phyloP scores from a whole-genome alignment of 2,113 vertebrate species.

The Nothobranchius kuhntae region DNA sequence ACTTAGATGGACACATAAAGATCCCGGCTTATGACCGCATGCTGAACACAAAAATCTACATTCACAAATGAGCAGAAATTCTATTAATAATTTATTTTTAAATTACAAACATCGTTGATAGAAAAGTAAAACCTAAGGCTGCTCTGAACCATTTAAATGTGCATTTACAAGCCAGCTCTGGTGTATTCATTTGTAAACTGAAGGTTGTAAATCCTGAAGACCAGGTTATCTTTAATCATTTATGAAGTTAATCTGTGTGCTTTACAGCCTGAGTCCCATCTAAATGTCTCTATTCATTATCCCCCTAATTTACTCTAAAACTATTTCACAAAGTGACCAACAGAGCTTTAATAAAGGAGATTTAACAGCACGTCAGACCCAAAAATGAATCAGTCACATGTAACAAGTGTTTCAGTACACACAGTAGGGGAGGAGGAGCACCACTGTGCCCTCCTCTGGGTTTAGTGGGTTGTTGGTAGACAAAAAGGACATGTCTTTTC shows the following conservation, averaged over 20 bases:
- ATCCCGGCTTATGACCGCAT: no score
- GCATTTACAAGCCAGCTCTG: constrained; percentile 21
- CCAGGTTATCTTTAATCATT: constrained; percentile 11
- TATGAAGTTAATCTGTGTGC: background rate
- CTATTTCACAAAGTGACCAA: constrained; percentile 1
- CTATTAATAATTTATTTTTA: constrained; percentile 55
- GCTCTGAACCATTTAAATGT: constrained; percentile 17
- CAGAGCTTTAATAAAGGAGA: constrained; percentile 15
- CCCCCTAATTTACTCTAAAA: constrained; percentile 10
- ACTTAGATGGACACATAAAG: background rate
- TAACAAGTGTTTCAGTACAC: constrained; percentile 44
- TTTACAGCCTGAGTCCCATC: constrained; percentile 4
- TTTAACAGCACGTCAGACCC: constrained; percentile 14
- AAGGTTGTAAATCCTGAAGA: constrained; percentile 6
- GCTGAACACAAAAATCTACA: background rate
- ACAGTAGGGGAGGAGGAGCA: constrained; percentile 18
- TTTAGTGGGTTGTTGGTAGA: no score
- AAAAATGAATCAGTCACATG: constrained; percentile 34
- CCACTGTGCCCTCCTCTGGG: no score
- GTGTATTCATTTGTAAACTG: constrained; percentile 18
- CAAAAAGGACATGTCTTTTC: constrained; percentile 9
- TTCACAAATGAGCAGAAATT: constrained; percentile 48
- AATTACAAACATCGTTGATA: constrained; percentile 63
- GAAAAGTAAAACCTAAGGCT: constrained; percentile 44
- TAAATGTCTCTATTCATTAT: constrained; percentile 4